Percentiles rank a stretch among this genome's conserved stretches.
Conservation (phyloP, 2,113 vertebrate species). For the Saguinus imperator region DNA sequence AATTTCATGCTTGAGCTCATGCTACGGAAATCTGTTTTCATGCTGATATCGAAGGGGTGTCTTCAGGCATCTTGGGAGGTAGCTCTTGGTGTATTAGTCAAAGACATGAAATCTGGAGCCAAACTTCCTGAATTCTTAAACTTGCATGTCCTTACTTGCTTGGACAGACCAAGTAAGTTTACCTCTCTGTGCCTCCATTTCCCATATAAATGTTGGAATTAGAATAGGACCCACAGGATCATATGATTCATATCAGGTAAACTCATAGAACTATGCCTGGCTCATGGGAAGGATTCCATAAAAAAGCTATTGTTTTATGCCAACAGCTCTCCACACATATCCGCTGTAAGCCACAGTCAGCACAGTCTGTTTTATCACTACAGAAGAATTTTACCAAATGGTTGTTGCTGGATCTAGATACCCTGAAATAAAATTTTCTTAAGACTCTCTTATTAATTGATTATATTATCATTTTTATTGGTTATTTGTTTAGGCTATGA, state of each 20-base stretch:
- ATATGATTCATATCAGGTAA: not conserved
- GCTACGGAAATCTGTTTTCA: slow-evolving; percentile 8
- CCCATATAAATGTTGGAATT: not conserved
- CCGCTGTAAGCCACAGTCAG: not conserved
- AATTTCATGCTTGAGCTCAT: slow-evolving; percentile 39
- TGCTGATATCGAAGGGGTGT: slow-evolving; percentile 3
- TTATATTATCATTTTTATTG: too few species aligned
- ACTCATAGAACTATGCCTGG: not conserved
- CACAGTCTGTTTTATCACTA: not conserved
- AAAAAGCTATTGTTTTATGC: not conserved
- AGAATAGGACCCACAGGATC: not conserved
- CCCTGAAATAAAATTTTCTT: not conserved
- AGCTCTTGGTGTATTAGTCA: not conserved
- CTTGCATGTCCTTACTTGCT: not conserved
- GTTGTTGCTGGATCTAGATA: not conserved
- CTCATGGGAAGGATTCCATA: not conserved
- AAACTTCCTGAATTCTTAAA: not conserved
- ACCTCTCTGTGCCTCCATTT: not conserved
- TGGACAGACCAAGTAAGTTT: not conserved
- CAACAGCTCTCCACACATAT: not conserved
- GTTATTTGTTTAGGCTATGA: not conserved
- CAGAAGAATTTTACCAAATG: not conserved
- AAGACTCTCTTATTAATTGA: not conserved
- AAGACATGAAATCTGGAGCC: not conserved
- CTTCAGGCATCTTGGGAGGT: not conserved